These are phyloP conservation scores for Pantelozetes paolii DNA, from an alignment of 2,888 invertebrate genomes.

Conservation along the genomic window DNA sequence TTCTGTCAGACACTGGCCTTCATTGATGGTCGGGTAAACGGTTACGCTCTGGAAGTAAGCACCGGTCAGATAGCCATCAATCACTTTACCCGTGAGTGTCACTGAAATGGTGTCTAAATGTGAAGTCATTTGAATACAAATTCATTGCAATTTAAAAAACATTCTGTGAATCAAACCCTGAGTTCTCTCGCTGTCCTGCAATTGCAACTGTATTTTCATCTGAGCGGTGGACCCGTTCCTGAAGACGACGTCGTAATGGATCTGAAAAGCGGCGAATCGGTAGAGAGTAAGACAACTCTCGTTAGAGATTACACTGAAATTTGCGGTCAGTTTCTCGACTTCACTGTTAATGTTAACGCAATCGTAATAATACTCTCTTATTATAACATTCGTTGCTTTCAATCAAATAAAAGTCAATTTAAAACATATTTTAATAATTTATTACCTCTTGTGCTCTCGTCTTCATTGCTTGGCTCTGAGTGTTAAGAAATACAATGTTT, in stretches of 20 bases:
- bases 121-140: background rate
- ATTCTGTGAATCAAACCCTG: background rate
- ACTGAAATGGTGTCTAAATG: too few relatives aligned
- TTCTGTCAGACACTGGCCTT: background rate
- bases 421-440: too few relatives aligned
- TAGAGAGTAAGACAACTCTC: constrained; percentile 4
- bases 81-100: background rate
- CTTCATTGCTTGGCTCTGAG: too few relatives aligned
- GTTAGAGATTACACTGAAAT: background rate
- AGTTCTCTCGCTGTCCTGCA: background rate
- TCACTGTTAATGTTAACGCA: constrained; percentile 19
- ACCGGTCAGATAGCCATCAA: background rate
- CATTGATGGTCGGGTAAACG: background rate
- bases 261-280: background rate
- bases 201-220: background rate
- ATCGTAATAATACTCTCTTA: background rate
- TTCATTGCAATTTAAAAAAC: background rate
- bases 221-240: background rate
- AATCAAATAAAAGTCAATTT: background rate
- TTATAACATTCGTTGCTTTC: background rate
- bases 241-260: background rate
- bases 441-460: too few relatives aligned
- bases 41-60: background rate
- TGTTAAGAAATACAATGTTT: too few relatives aligned
- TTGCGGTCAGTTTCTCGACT: background rate